phyloP scores from a whole-genome alignment of 2,797 vertebrate species.

The Protonibea diacanthus region DNA sequence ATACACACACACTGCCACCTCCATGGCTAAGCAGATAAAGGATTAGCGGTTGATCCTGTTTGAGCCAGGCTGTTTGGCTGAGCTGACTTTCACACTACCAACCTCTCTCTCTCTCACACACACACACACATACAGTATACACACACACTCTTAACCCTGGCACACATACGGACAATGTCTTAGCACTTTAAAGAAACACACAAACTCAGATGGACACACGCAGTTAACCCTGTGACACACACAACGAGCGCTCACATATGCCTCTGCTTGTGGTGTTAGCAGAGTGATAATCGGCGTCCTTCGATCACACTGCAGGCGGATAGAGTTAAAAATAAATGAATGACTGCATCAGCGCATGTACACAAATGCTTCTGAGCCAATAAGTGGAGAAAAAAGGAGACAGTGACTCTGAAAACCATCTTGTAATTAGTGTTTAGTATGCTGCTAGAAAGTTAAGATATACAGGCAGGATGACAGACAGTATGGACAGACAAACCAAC shows the following conservation, averaged over 20 bases:
- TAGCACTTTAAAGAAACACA: slow-evolving; percentile 18
- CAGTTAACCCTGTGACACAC: slow-evolving; percentile 29
- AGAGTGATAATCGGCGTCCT: slow-evolving; percentile 14
- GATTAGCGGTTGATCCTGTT: slow-evolving; percentile 83
- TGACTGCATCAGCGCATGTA: background rate
- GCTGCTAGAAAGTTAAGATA: background rate
- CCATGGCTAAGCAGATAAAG: slow-evolving; percentile 81
- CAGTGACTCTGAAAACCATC: background rate
- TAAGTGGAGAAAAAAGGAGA: background rate
- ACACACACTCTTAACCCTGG: slow-evolving; percentile 8
- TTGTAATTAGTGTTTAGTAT: no score
- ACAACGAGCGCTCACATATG: background rate
- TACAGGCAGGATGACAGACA: background rate
- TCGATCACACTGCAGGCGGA: background rate
- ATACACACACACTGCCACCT: slow-evolving; percentile 69
- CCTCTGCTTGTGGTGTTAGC: background rate
- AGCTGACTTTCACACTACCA: slow-evolving; percentile 76
- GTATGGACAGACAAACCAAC: background rate
- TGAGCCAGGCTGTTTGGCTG: slow-evolving; percentile 77
- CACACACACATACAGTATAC: slow-evolving; percentile 34
- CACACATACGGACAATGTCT: slow-evolving; percentile 13
- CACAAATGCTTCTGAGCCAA: background rate
- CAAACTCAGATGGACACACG: background rate
- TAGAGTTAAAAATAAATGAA: background rate
- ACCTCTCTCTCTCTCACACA: slow-evolving; percentile 3